phyloP scores from a whole-genome alignment of 2,113 vertebrate genomes.

The Podilymbus podiceps region DNA sequence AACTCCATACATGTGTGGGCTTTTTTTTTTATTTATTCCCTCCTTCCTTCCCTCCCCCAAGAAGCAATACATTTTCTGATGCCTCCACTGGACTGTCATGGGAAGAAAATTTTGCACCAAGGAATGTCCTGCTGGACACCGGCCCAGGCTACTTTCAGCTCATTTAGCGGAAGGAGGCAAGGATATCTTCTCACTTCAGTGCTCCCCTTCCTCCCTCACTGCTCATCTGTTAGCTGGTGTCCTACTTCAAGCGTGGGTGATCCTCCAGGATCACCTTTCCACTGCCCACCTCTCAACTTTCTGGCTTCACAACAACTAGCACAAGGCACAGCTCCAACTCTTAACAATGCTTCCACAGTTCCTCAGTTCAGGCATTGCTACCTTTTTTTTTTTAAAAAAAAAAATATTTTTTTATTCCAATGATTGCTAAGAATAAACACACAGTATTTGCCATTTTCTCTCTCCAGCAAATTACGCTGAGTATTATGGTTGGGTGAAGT shows the following conservation, averaged over 20 bases:
- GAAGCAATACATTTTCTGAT: neutral
- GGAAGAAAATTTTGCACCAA: neutral
- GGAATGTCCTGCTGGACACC: neutral
- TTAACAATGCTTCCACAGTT: neutral
- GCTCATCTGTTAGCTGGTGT: constrained; percentile 11
- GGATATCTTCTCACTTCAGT: neutral
- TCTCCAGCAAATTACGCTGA: rapidly evolving
- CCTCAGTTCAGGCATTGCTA: neutral
- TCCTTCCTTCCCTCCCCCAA: neutral
- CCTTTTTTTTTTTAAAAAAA: rapidly evolving
- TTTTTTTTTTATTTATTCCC: neutral
- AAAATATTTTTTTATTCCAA: neutral
- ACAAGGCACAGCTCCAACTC: neutral
- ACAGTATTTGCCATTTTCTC: neutral
- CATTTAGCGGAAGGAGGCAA: neutral
- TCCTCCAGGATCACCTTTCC: constrained; percentile 42
- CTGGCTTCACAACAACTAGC: neutral
- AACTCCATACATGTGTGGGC: rapidly evolving
- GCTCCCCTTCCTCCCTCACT: neutral
- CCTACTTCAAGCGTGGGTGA: neutral
- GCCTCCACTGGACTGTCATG: neutral
- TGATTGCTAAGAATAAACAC: neutral
- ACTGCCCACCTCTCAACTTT: constrained; percentile 2
- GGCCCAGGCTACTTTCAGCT: neutral
- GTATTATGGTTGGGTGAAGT: neutral